Conservation (phyloP, 2,113 vertebrate species). For the Nothocercus nigrocapillus region DNA sequence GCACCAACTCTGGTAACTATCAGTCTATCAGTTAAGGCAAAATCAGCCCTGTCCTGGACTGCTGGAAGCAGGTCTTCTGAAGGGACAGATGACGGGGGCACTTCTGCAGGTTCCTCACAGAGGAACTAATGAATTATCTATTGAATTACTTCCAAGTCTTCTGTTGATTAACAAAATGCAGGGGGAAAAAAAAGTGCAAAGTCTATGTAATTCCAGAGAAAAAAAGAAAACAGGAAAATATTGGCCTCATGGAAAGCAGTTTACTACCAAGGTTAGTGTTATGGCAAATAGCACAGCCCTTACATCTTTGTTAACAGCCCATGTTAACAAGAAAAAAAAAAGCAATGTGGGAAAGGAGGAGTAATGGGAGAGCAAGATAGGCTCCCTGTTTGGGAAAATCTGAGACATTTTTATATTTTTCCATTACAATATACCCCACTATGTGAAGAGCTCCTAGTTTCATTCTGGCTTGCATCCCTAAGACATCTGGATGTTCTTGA, state of each 20-base stretch:
- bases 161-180: not conserved
- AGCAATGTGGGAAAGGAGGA: not conserved
- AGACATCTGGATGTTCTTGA: not conserved
- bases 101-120: not conserved
- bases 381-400: not conserved
- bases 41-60: not conserved
- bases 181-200: not conserved
- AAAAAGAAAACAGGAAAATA: not conserved
- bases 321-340: not conserved
- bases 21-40: not conserved
- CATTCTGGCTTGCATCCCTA: not conserved
- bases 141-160: not conserved
- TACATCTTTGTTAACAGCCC: not conserved
- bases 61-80: not conserved
- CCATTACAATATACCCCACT: not conserved
- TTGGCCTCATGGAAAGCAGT: not conserved
- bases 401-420: not conserved
- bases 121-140: constrained; percentile 37
- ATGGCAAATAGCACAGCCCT: not conserved
- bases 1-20: not conserved
- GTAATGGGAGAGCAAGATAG: not conserved
- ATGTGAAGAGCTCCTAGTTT: not conserved
- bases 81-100: not conserved
- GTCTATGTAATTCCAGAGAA: not conserved
- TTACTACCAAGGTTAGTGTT: not conserved